Percentiles rank a stretch among this genome's conserved stretches.
phyloP scores from a whole-genome alignment of 2,888 invertebrate species.

The Arrhopalites spinosus region DNA sequence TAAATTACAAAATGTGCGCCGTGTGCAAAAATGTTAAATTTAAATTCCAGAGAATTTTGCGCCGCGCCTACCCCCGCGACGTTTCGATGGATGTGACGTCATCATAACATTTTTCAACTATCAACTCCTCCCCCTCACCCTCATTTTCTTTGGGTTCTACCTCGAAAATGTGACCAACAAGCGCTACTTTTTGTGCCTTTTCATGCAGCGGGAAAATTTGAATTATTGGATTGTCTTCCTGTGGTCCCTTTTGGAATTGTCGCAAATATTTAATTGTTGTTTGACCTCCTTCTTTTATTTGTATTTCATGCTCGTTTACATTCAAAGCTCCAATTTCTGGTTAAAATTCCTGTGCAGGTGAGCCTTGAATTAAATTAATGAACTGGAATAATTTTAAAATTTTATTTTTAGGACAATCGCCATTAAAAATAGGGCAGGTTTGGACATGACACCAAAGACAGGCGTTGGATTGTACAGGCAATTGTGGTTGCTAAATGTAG shows the following conservation, averaged over 20 bases:
- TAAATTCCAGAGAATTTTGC: neutral
- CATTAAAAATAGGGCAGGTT: too few relatives aligned
- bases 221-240: neutral
- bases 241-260: neutral
- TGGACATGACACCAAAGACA: too few relatives aligned
- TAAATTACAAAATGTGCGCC: too few relatives aligned
- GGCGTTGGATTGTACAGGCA: too few relatives aligned
- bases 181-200: neutral
- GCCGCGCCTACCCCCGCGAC: neutral
- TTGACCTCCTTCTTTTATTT: neutral
- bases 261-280: neutral
- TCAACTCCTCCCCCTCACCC: neutral
- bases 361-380: too few relatives aligned
- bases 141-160: neutral
- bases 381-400: too few relatives aligned
- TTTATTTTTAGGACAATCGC: too few relatives aligned
- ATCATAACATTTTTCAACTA: neutral
- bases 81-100: slow-evolving; percentile 6
- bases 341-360: too few relatives aligned
- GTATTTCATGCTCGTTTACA: neutral
- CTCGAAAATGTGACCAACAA: neutral
- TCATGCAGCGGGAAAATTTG: neutral
- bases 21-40: neutral
- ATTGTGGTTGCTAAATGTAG: too few relatives aligned
- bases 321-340: neutral